These are phyloP conservation scores for Eupithecia vulgata DNA, from an alignment of 2,888 invertebrate species.

Conservation along the genomic window DNA sequence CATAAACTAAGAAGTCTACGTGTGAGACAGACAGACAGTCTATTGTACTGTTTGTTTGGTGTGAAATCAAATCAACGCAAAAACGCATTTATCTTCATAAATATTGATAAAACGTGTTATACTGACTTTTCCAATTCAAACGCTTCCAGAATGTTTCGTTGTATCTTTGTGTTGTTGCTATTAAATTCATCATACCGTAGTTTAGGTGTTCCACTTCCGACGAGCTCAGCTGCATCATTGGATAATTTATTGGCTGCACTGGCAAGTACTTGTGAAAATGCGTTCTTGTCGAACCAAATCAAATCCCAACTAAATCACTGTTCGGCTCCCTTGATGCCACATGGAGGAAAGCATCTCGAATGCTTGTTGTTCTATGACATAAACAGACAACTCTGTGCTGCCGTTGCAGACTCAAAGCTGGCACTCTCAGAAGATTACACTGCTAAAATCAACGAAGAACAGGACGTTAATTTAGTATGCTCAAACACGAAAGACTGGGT, in stretches of 20 bases:
- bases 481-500: conserved; percentile 60
- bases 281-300: conserved; percentile 59
- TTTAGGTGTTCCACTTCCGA: conserved; percentile 59
- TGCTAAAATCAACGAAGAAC: conserved; percentile 52
- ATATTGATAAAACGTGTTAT: not conserved
- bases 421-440: conserved; percentile 53
- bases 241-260: conserved; percentile 50
- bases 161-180: conserved; percentile 61
- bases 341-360: conserved; percentile 57
- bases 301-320: conserved; percentile 57
- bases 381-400: conserved; percentile 65
- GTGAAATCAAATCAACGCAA: not conserved
- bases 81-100: not conserved
- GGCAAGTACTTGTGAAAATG: conserved; percentile 60
- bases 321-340: conserved; percentile 48
- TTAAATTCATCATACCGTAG: conserved; percentile 63
- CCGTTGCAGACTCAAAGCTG: conserved; percentile 50
- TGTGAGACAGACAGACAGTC: too few relatives aligned
- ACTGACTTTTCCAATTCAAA: not conserved
- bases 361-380: conserved; percentile 76
- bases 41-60: conserved; percentile 8
- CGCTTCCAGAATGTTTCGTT: conserved; percentile 58
- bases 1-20: too few relatives aligned
- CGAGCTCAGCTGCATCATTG: conserved; percentile 44
- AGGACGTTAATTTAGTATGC: conserved; percentile 61